Base-by-base conservation (phyloP, 2,888 invertebrate genomes). In the Chrysotoxum bicinctum region DNA sequence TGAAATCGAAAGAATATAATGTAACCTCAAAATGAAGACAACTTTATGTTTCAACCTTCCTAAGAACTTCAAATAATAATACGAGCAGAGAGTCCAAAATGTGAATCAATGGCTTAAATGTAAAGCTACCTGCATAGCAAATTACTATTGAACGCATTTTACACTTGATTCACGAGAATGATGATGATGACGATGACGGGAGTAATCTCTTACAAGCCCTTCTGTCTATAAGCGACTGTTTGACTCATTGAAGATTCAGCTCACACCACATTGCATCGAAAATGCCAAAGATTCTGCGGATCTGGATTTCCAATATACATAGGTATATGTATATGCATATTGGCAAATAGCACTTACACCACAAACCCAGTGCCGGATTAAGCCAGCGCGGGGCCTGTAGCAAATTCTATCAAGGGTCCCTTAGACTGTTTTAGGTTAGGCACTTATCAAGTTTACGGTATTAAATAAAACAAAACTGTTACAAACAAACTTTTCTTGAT, bases 61-160 rank as follows among this genome's bases (percentile, higher is more conserved):
- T 12, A 35, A 12, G 12, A 35, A 35, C 35, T 35, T 12, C 35
- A 37, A 14, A 48, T 19, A 21, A 0, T 0, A 48, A 45, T n/a
- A 9, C 52, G n/a, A n/a, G n/a, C n/a, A n/a, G n/a, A n/a, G n/a
- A n/a, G n/a, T 52, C 30, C 37, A 58, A 64, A 81, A 69, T 62
- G 23, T 62, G 62, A 73, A 72, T 14, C 32, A 35, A 7, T 43
- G 35, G 23, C 23, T 66, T 26, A 8, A 35, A 23, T n/a, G n/a
- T 35, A 16, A 50, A 62, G 10, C 23, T 73, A 64, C 62, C 74
- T 84, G 75, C 45, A 75, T 72, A 48, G 75, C 19, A 84, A 79
- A 79, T 84, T 75, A 75, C 84, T 79, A 72, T 84, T 75, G 84
- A 79, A 69, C 75, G 74, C 84, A 80, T 84, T 84, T 84, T 68